These are phyloP conservation scores for Polymixis flavicincta DNA, from an alignment of 2,888 invertebrate genomes.

Conservation along the genomic window DNA sequence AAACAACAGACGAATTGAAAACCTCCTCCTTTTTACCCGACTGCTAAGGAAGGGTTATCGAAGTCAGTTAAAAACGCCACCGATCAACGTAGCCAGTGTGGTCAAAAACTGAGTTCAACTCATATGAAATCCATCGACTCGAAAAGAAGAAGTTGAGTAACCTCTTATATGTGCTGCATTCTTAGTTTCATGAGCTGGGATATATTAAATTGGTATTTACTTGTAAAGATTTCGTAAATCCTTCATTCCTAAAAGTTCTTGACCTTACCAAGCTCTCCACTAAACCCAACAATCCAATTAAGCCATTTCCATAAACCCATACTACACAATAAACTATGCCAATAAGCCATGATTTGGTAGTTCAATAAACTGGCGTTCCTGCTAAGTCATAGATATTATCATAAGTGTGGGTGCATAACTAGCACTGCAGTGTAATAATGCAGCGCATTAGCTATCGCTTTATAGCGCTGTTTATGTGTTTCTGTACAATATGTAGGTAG, in stretches of 20 bases:
- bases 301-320: constrained; percentile 25
- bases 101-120: too few relatives aligned
- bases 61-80: too few relatives aligned
- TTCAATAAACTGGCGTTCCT: constrained; percentile 42
- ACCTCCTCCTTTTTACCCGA: too few relatives aligned
- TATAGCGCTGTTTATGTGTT: constrained; percentile 57
- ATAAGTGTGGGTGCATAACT: constrained; percentile 52
- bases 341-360: constrained; percentile 52
- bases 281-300: constrained; percentile 26
- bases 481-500: constrained; percentile 26
- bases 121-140: too few relatives aligned
- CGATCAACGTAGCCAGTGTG: too few relatives aligned
- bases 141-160: too few relatives aligned
- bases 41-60: too few relatives aligned
- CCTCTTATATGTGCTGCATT: too few relatives aligned
- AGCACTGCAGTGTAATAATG: constrained; percentile 59
- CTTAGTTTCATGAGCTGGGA: background rate
- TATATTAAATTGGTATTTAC: background rate
- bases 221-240: background rate
- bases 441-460: constrained; percentile 58
- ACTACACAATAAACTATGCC: constrained; percentile 33
- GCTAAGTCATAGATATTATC: constrained; percentile 58
- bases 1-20: too few relatives aligned
- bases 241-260: background rate
- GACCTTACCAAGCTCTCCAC: constrained; percentile 3